Conservation (phyloP, 2,113 vertebrate genomes). For the Mixornis gularis region DNA sequence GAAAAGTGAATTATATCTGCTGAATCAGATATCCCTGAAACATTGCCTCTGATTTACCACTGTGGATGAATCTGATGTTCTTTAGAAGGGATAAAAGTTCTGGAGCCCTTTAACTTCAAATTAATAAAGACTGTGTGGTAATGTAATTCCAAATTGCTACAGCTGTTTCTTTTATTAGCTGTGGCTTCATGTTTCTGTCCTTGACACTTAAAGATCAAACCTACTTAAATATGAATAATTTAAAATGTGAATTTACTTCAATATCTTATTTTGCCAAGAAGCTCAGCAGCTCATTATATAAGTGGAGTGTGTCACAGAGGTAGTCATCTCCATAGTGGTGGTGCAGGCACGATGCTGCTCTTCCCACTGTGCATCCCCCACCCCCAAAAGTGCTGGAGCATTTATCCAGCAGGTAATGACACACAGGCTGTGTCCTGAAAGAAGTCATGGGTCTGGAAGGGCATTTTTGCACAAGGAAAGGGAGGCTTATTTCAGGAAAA, state of each 20-base stretch:
- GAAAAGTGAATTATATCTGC: not conserved
- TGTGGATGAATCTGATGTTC: not conserved
- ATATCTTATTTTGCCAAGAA: conserved; percentile 25
- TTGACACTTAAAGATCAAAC: conserved; percentile 53
- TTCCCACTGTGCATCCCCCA: not conserved
- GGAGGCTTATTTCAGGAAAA: not conserved
- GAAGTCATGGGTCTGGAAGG: not conserved
- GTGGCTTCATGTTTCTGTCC: conserved; percentile 51
- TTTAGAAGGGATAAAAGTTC: conserved; percentile 4
- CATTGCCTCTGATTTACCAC: not conserved
- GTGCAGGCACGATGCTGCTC: not conserved
- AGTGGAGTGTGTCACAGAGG: conserved; percentile 11
- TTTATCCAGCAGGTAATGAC: not conserved
- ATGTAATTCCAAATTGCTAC: not conserved
- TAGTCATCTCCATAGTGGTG: not conserved
- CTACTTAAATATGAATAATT: conserved; percentile 60
- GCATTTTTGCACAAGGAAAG: not conserved
- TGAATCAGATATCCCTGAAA: not conserved
- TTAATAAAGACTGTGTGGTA: not conserved
- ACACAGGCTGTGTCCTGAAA: not conserved
- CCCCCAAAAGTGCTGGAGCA: not conserved
- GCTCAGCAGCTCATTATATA: conserved; percentile 24
- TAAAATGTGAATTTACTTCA: conserved; percentile 21
- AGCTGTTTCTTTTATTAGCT: conserved; percentile 47
- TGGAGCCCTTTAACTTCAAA: conserved; percentile 3